Evolutionary conservation across 1,140 invertebrate genomes (phyloP).

Genomic region (Cephus cinctus): DNA sequence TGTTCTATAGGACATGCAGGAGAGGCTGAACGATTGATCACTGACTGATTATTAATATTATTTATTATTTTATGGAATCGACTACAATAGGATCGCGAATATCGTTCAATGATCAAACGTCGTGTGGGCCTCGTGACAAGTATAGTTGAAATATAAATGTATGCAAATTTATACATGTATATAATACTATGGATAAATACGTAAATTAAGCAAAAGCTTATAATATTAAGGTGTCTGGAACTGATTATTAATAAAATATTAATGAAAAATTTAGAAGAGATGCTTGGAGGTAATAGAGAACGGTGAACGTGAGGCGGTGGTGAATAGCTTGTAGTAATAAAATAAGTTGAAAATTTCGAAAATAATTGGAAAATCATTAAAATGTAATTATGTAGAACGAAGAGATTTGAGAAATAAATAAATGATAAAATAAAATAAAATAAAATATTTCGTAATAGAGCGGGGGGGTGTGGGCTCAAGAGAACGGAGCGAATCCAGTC

Average conservation of each 20-base stretch:
- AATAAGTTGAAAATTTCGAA: slow-evolving; percentile 34
- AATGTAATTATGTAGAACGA: slow-evolving; percentile 25
- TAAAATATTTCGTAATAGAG: slow-evolving; percentile 17
- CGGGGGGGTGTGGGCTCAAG: slow-evolving; percentile 17
- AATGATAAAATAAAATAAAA: slow-evolving; percentile 19
- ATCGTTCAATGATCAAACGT: no score
- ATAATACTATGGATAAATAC: slow-evolving; percentile 38
- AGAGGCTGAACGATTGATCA: no score
- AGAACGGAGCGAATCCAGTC: slow-evolving; percentile 12
- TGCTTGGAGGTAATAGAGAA: slow-evolving; percentile 46
- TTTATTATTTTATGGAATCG: no score
- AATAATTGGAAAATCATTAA: slow-evolving; percentile 25
- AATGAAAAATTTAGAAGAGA: slow-evolving; percentile 48
- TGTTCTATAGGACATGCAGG: no score
- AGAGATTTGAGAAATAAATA: slow-evolving; percentile 20
- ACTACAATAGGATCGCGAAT: no score
- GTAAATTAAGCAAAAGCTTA: slow-evolving; percentile 54
- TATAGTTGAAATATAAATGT: no score
- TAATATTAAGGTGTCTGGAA: slow-evolving; percentile 43
- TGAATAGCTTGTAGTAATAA: slow-evolving; percentile 35
- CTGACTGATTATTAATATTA: no score
- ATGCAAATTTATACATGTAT: slow-evolving; percentile 23
- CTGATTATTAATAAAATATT: slow-evolving; percentile 45
- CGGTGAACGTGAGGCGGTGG: slow-evolving; percentile 12
- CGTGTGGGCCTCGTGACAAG: no score